These are phyloP conservation scores for Stomatorhinus ivindoensis DNA, from an alignment of 2,113 vertebrate genomes.

Conservation along the genomic window DNA sequence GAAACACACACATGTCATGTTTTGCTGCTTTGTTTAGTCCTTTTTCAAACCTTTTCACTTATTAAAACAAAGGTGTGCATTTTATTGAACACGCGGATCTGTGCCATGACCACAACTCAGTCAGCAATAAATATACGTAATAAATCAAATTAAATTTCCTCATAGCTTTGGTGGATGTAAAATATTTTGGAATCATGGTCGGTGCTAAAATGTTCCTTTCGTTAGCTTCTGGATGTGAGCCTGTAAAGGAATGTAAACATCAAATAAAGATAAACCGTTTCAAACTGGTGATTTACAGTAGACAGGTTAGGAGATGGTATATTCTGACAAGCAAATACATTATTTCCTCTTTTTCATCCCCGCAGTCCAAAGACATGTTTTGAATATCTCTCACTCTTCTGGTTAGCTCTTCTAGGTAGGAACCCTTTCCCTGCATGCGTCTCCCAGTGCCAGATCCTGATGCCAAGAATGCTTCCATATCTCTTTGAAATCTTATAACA, in stretches of 20 bases:
- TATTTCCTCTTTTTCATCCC: not conserved
- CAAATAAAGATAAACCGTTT: not conserved
- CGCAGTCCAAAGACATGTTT: not conserved
- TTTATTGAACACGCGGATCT: not conserved
- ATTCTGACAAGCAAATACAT: not conserved
- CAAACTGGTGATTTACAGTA: not conserved
- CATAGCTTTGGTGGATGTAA: not conserved
- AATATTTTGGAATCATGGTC: not conserved
- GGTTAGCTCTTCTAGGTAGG: not conserved
- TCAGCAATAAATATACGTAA: not conserved
- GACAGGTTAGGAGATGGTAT: not conserved
- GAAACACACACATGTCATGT: not conserved
- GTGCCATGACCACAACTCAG: not conserved
- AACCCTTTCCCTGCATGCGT: not conserved
- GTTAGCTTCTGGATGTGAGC: not conserved
- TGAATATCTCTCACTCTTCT: not conserved
- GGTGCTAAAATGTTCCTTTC: not conserved
- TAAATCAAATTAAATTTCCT: not conserved
- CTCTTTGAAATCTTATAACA: not conserved
- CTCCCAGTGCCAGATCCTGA: not conserved
- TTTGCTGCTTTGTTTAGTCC: not conserved
- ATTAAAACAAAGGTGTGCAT: not conserved
- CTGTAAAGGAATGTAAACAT: not conserved
- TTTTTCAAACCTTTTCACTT: not conserved
- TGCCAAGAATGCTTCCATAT: not conserved